These are phyloP conservation scores for Heptranchias perlo DNA, from an alignment of 2,113 vertebrate genomes.

Conservation along the genomic window DNA sequence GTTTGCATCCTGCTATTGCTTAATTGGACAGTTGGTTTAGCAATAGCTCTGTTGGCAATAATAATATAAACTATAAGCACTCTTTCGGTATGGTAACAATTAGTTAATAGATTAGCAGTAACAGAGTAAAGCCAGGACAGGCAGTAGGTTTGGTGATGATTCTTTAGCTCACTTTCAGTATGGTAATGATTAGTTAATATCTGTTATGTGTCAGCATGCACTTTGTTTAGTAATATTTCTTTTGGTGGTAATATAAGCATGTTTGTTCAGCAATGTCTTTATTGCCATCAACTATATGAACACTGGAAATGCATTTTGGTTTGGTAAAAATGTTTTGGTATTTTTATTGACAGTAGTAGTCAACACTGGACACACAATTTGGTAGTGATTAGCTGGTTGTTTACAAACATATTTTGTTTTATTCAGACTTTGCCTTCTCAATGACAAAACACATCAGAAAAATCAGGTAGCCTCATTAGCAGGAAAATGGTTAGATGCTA, in stretches of 20 bases:
- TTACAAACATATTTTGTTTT: background rate
- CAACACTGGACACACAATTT: background rate
- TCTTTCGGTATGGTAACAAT: background rate
- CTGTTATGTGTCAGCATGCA: no score
- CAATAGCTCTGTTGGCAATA: background rate
- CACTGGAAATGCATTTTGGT: background rate
- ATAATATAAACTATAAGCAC: background rate
- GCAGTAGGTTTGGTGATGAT: no score
- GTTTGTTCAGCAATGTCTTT: background rate
- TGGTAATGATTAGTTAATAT: no score
- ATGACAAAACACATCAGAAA: background rate
- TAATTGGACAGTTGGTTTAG: background rate
- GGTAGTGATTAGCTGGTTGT: background rate
- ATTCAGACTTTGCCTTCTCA: background rate
- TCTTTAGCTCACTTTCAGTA: no score
- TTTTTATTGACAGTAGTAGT: background rate
- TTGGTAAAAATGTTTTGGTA: background rate
- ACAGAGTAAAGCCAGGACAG: no score
- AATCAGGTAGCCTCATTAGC: background rate
- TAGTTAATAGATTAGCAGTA: no score
- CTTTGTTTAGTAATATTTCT: no score
- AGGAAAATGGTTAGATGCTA: background rate
- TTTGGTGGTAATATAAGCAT: no score
- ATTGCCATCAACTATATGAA: background rate
- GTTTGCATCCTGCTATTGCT: background rate